Evolutionary conservation across 2,888 invertebrate genomes (phyloP).

Genomic region (Carcina quercana): DNA sequence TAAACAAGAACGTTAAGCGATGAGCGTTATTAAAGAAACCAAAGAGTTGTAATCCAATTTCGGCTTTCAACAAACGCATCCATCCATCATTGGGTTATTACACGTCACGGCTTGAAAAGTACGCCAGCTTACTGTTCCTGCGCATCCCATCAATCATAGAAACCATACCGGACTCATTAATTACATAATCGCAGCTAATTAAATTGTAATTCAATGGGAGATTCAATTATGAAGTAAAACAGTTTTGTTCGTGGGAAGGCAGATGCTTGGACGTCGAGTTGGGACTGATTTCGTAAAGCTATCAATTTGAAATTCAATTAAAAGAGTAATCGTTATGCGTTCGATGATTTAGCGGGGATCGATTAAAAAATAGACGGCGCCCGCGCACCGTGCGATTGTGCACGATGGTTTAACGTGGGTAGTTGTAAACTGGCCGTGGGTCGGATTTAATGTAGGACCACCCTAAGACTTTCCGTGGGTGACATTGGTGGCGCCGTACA

Average conservation of each 20-base stretch:
- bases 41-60: slow-evolving; percentile 42
- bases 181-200: slow-evolving; percentile 49
- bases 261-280: slow-evolving; percentile 10
- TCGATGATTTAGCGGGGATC: slow-evolving; percentile 37
- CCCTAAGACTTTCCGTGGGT: too few species aligned
- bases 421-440: too few species aligned
- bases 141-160: slow-evolving; percentile 16
- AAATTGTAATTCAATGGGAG: slow-evolving; percentile 62
- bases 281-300: slow-evolving; percentile 33
- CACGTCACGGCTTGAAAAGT: slow-evolving; percentile 45
- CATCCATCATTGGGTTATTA: slow-evolving; percentile 49
- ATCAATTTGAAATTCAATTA: slow-evolving; percentile 66
- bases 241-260: slow-evolving; percentile 32
- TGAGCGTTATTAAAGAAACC: slow-evolving; percentile 27
- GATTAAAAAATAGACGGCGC: slow-evolving; percentile 39
- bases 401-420: too few species aligned
- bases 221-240: slow-evolving; percentile 35
- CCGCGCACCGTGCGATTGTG: slow-evolving; percentile 26
- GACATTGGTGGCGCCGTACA: too few species aligned
- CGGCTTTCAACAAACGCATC: slow-evolving; percentile 39
- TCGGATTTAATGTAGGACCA: too few species aligned
- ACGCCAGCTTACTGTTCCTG: slow-evolving; percentile 42
- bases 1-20: slow-evolving; percentile 22
- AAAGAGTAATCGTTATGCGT: slow-evolving; percentile 30
- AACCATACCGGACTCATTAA: slow-evolving; percentile 44